Conservation (phyloP, 1,140 invertebrate genomes). For the Drosophila santomea region DNA sequence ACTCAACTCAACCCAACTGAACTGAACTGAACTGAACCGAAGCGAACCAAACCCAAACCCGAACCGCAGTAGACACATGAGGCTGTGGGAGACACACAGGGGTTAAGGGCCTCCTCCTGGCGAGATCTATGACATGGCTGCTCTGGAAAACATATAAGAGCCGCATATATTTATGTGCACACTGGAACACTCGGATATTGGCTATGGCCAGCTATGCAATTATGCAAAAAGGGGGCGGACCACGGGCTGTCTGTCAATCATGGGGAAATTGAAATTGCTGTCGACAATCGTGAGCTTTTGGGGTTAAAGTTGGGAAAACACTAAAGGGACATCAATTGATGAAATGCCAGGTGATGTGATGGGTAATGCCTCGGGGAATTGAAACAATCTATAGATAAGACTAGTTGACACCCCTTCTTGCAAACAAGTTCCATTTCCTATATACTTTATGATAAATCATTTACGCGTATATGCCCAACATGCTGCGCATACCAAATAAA, state of each 20-base stretch:
- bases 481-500: background rate
- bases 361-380: constrained; percentile 6
- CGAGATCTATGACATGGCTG: constrained; percentile 46
- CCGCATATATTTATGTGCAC: constrained; percentile 6
- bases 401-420: background rate
- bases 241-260: constrained; percentile 51
- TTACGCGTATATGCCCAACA: background rate
- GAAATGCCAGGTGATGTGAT: constrained; percentile 23
- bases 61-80: constrained; percentile 5
- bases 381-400: background rate
- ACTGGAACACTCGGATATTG: constrained; percentile 18
- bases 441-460: too few relatives aligned
- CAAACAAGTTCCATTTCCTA: background rate
- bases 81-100: constrained; percentile 17
- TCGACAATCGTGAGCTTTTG: constrained; percentile 65
- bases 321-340: constrained; percentile 45
- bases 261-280: constrained; percentile 69
- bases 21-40: background rate
- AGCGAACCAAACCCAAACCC: background rate
- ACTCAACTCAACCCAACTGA: background rate
- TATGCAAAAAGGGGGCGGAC: constrained; percentile 56
- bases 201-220: constrained; percentile 46
- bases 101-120: constrained; percentile 57
- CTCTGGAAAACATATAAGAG: background rate
- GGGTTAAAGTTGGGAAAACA: constrained; percentile 67